Percentiles rank a stretch among this genome's conserved stretches.
These are phyloP conservation scores for Calyptomena viridis DNA, from an alignment of 2,113 vertebrate genomes.

Conservation along the genomic window DNA sequence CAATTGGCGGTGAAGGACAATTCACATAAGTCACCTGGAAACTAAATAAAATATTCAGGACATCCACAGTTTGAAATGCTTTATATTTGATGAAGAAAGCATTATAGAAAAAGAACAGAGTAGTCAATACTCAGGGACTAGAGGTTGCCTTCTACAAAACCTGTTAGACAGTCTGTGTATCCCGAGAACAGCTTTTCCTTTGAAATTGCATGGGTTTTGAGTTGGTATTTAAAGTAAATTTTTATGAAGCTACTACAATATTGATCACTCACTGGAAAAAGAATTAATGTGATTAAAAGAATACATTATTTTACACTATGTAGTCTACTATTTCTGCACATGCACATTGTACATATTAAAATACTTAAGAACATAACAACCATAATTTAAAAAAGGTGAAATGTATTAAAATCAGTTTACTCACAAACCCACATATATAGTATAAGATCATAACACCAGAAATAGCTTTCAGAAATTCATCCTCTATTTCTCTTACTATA, in stretches of 20 bases:
- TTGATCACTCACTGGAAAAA: not conserved
- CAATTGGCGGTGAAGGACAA: not conserved
- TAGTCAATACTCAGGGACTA: not conserved
- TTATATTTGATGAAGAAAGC: not conserved
- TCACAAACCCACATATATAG: not conserved
- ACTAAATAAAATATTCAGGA: not conserved
- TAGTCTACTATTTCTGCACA: not conserved
- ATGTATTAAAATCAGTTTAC: not conserved
- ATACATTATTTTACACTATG: not conserved
- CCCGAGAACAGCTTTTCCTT: not conserved
- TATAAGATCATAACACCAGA: not conserved
- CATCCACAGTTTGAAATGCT: not conserved
- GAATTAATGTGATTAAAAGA: not conserved
- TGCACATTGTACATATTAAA: not conserved
- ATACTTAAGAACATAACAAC: not conserved
- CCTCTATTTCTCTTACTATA: not conserved
- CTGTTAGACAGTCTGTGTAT: not conserved
- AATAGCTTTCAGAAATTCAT: not conserved
- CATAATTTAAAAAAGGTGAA: not conserved
- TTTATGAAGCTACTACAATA: not conserved
- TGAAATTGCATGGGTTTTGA: not conserved
- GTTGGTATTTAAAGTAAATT: not conserved
- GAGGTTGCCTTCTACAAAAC: not conserved
- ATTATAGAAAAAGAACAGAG: not conserved
- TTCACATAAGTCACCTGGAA: not conserved